Base-by-base conservation (phyloP, 2,113 vertebrate genomes). In the Pomatostomus ruficeps region DNA sequence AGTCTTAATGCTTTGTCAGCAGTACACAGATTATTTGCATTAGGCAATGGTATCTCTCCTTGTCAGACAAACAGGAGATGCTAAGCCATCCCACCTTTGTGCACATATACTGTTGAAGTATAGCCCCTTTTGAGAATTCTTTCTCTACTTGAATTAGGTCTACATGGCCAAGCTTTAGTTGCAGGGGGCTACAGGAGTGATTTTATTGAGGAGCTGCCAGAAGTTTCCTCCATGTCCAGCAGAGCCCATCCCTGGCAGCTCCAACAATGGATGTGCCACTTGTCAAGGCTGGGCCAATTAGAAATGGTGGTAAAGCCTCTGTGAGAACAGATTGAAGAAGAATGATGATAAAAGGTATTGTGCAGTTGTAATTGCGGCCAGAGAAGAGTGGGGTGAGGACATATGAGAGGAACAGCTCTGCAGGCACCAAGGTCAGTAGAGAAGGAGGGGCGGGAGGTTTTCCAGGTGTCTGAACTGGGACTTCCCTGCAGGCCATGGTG, bases 361-460 rank as follows among this genome's bases (percentile, higher is more conserved):
- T 2, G 2, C 3, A 13, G 4, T 14, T 57, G 24, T 35, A 65
- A 9, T 29, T 57, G 12, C 0, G 0, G 42, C 35, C 59, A 74
- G 58, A 5, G 58, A 46, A 40, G 40, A 55, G 42, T n/a, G 29
- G n/a, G n/a, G n/a, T 24, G 35, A 7, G 10, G 55, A 65, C 6
- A 23, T 23, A 19, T n/a, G 28, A 14, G 29, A n/a, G 35, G 24
- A 55, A 13, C 3, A 46, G 7, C 24, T 10, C 40, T 48, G 35
- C 19, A 74, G 35, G 29, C 12, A 5, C 20, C 29, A 12, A 35
- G 24, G 29, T 10, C 35, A n/a, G 20, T 16, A 35, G 2, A 65
- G 58, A 63, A 65, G 28, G 12, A 35, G 12, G 19, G 20, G 12
- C 18, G 48, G 29, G 49, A 40, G 24, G 15, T 48, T 19, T 12